Evolutionary conservation across 2,113 vertebrate genomes (phyloP).

Genomic region (Pangasianodon hypophthalmus): DNA sequence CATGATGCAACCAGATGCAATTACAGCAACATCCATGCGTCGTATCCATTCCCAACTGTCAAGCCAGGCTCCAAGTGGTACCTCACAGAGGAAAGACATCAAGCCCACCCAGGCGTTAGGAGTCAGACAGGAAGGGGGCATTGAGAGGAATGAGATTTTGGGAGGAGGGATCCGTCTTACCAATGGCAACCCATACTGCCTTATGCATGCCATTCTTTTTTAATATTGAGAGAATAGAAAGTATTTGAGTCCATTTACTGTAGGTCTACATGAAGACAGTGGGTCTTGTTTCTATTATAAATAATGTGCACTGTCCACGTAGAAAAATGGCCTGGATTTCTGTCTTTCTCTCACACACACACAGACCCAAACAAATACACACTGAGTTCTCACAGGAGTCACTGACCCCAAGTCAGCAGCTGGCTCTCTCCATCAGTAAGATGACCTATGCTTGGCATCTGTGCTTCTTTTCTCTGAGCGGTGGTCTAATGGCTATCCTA

Average conservation of each 20-base stretch:
- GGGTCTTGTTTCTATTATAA: conserved; percentile 5
- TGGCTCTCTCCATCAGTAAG: conserved; percentile 54
- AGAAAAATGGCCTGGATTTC: conserved; percentile 29
- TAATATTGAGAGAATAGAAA: conserved; percentile 15
- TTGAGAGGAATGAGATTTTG: conserved; percentile 29
- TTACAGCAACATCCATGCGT: conserved; percentile 80
- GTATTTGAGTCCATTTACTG: conserved; percentile 17
- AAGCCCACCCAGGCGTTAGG: conserved; percentile 70
- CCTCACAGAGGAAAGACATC: conserved; percentile 76
- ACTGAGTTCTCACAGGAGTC: conserved; percentile 49
- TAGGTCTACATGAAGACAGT: background rate
- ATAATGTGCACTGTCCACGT: conserved; percentile 32
- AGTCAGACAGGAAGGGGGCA: conserved; percentile 45
- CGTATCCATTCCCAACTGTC: conserved; percentile 78
- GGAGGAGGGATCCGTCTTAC: conserved; percentile 43
- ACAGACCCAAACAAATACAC: conserved; percentile 25
- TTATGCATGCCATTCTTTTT: conserved; percentile 5
- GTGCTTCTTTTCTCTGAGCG: conserved; percentile 49
- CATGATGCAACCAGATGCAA: conserved; percentile 83
- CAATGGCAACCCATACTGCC: conserved; percentile 46
- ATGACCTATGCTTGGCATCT: conserved; percentile 51
- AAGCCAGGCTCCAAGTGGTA: conserved; percentile 74
- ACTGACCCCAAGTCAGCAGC: conserved; percentile 54
- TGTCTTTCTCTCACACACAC: conserved; percentile 7
- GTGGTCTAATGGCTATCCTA: conserved; percentile 63